These are phyloP conservation scores for Synergus laeviventris DNA, from an alignment of 2,888 invertebrate genomes.

Conservation along the genomic window DNA sequence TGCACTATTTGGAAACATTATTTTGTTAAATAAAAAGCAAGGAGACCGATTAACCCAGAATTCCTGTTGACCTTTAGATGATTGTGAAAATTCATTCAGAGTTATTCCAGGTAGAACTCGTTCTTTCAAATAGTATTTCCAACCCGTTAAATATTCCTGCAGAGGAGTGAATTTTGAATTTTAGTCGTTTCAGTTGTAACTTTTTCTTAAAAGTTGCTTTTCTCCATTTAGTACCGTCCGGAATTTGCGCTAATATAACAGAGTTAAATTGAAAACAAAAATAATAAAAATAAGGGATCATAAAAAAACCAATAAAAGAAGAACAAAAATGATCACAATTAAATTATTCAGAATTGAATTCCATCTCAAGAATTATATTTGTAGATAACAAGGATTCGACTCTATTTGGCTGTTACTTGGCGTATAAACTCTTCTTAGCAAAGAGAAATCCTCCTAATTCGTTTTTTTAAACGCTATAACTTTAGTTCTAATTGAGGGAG, in stretches of 20 bases:
- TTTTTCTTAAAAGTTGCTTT: slow-evolving; percentile 54
- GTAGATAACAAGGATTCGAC: too few species aligned
- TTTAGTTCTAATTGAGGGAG: too few species aligned
- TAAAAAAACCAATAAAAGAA: neutral
- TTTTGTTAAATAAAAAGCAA: too few species aligned
- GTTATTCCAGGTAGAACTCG: neutral
- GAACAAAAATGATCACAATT: neutral
- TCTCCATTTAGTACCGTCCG: slow-evolving; percentile 61
- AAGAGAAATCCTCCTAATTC: too few species aligned
- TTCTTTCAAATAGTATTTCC: neutral
- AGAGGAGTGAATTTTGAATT: neutral
- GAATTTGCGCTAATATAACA: slow-evolving; percentile 56
- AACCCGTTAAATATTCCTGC: neutral
- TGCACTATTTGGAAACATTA: neutral
- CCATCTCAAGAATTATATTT: neutral
- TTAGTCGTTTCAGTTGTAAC: neutral
- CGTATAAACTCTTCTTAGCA: too few species aligned
- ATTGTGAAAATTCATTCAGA: slow-evolving; percentile 1
- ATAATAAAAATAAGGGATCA: neutral
- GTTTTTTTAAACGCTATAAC: too few species aligned
- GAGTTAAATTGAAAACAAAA: neutral
- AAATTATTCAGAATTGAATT: neutral
- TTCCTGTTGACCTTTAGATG: slow-evolving; percentile 15
- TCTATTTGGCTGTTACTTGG: too few species aligned
- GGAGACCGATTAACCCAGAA: slow-evolving; percentile 4